Conservation (phyloP, 2,113 vertebrate species). For the Indri indri region DNA sequence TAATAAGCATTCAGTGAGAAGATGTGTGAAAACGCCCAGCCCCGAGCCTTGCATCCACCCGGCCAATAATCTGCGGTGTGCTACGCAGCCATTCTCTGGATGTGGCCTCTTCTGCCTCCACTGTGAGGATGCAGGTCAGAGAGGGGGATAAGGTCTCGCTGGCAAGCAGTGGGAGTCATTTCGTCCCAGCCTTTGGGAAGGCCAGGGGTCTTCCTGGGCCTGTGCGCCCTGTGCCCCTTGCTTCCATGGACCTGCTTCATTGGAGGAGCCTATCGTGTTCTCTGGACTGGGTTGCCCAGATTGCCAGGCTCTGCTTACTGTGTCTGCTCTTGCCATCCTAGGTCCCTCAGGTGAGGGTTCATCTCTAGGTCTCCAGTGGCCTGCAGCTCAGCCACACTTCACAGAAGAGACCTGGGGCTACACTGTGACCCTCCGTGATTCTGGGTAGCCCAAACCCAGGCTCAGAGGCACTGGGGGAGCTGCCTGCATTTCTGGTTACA, state of each 20-base stretch:
- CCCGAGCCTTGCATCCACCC: background rate
- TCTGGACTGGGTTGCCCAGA: accelerated
- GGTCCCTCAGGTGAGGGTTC: accelerated
- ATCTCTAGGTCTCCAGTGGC: background rate
- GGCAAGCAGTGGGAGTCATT: accelerated
- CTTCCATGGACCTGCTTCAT: background rate
- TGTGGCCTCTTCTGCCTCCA: background rate
- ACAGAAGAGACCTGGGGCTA: accelerated
- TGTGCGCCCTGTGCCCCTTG: background rate
- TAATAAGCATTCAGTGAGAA: background rate
- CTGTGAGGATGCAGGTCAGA: accelerated
- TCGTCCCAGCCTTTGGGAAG: background rate
- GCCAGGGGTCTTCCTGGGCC: accelerated
- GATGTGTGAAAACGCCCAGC: accelerated
- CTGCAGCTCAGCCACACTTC: background rate
- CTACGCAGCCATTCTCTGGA: accelerated
- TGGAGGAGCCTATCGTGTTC: accelerated
- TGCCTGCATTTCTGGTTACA: background rate
- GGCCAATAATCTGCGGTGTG: accelerated
- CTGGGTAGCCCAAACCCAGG: background rate
- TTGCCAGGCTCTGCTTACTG: background rate
- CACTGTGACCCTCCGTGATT: background rate
- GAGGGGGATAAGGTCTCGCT: accelerated
- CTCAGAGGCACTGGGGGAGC: background rate
- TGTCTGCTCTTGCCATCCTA: accelerated